phyloP scores from a whole-genome alignment of 1,140 invertebrate species.

The Ceratoteleas bidentatus region DNA sequence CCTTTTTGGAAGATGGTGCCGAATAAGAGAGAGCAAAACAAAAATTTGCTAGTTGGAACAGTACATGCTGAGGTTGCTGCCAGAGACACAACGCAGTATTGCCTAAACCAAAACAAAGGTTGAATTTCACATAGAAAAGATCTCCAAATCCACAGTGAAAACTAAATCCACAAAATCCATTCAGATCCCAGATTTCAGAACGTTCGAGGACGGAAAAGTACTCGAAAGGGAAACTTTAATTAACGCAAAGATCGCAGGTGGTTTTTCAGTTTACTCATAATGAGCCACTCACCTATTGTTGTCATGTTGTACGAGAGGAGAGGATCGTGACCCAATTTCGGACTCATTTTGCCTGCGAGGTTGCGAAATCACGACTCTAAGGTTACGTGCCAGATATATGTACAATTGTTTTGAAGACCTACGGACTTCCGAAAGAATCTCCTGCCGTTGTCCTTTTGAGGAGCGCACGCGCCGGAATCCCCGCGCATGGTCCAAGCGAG shows the following conservation, averaged over 20 bases:
- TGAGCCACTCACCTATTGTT: conserved; percentile 70
- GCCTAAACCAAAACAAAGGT: conserved; percentile 62
- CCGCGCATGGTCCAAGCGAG: conserved; percentile 35
- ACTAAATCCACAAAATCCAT: not conserved
- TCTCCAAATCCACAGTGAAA: no score
- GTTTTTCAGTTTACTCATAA: conserved; percentile 1
- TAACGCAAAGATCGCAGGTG: not conserved
- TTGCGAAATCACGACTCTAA: conserved; percentile 23
- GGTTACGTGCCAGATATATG: conserved; percentile 39
- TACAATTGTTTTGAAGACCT: conserved; percentile 51
- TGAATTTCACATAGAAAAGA: no score
- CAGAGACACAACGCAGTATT: conserved; percentile 76
- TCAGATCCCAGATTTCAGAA: not conserved
- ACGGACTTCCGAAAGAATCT: conserved; percentile 21
- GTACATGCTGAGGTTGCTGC: conserved; percentile 78
- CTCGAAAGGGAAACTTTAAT: conserved; percentile 6
- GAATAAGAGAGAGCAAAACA: conserved; percentile 89
- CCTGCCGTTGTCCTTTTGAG: conserved; percentile 28
- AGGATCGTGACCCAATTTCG: conserved; percentile 77
- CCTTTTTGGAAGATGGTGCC: conserved; percentile 89
- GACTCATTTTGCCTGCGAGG: conserved; percentile 71
- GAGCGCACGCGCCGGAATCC: conserved; percentile 25
- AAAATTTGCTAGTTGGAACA: conserved; percentile 88
- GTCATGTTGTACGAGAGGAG: conserved; percentile 75
- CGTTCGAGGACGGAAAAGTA: not conserved